Base-by-base conservation (phyloP, 2,888 invertebrate genomes). In the Anarsia innoxiella region DNA sequence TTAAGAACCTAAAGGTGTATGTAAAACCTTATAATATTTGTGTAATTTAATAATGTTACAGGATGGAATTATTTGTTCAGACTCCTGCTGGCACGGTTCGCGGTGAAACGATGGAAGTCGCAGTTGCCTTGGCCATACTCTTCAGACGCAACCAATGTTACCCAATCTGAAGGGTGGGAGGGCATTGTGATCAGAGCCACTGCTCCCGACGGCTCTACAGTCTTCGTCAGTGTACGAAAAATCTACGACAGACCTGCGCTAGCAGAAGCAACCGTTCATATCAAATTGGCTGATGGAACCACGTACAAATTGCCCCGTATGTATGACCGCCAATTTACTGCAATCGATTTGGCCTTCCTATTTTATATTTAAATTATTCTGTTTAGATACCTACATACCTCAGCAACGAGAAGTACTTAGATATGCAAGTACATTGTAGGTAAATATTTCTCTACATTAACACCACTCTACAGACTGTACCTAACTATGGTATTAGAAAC, bases 251-350 rank as follows among this genome's bases (percentile, higher is more conserved):
- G 74, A 15, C 80, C 82, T 38, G 65, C 86, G 12, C 50, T 83
- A 69, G 62, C 69, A 49, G 91, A 91, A 68, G 66, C 88, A 1
- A 82, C 82, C 44, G 56, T 92, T 1, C 70, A 85, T 38, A 59
- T 91, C 10, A 71, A 69, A 40, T 46, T 84, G 36, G 41, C 63
- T 6, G 76, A 83, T 57, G 82, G 80, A 5, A 68, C 66, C 3
- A 48, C 49, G 10, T 85, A 74, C 42, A 65, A 45, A 37, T 48
- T 76, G 37, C 62, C 66, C 14, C 62, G 83, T 83, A 56, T 66
- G 75, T 66, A n/a, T 19, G n/a, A n/a, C n/a, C n/a, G n/a, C n/a
- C n/a, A n/a, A n/a, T n/a, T n/a, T n/a, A n/a, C n/a, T n/a, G n/a
- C n/a, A n/a, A n/a, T n/a, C n/a, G n/a, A n/a, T n/a, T n/a, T n/a